Percentiles rank a stretch among this genome's conserved stretches.
Conservation (phyloP, 2,797 vertebrate species). For the Galagoides demidoff region DNA sequence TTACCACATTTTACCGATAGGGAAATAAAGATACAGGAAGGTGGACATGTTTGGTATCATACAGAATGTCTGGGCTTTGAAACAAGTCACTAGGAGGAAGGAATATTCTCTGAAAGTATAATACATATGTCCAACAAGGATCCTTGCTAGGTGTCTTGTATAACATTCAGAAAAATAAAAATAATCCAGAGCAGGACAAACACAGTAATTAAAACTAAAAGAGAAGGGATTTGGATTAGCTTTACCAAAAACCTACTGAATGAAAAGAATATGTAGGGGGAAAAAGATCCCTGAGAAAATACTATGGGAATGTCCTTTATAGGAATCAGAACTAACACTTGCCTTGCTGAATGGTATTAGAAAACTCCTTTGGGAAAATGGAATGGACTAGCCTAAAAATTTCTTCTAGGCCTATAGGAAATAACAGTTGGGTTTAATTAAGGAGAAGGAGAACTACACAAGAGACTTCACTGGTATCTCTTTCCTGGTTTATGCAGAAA, state of each 20-base stretch:
- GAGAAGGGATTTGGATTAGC: neutral
- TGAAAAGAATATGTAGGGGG: neutral
- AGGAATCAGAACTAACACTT: neutral
- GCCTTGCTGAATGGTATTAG: neutral
- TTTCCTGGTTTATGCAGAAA: neutral
- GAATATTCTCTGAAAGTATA: neutral
- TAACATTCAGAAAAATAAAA: neutral
- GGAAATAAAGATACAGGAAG: neutral
- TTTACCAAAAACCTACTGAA: neutral
- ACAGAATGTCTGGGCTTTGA: neutral
- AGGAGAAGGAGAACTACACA: neutral
- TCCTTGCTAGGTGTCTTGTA: neutral
- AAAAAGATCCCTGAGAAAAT: neutral
- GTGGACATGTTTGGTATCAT: neutral
- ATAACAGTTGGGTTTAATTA: neutral
- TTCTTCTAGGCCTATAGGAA: neutral
- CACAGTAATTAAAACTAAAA: neutral
- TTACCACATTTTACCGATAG: neutral
- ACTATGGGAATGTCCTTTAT: neutral
- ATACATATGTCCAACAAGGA: neutral
- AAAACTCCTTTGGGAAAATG: neutral
- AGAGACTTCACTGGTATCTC: neutral
- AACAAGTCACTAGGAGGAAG: neutral
- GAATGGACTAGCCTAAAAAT: neutral
- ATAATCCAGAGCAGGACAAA: neutral